These are phyloP conservation scores for Dinocampus coccinellae DNA, from an alignment of 2,888 invertebrate species.

Conservation along the genomic window DNA sequence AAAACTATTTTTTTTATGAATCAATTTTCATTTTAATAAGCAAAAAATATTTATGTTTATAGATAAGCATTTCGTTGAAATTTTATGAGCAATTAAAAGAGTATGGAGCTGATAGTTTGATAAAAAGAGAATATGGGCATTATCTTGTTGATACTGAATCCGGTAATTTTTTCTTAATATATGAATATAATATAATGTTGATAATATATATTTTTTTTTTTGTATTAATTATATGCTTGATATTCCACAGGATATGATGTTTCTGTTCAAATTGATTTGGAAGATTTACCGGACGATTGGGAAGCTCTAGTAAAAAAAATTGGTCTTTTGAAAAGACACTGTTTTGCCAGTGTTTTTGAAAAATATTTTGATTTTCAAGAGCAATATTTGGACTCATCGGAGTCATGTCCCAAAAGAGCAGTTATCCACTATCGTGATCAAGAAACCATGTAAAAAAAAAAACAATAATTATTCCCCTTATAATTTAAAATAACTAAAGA, in stretches of 20 bases:
- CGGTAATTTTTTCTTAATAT: constrained; percentile 72
- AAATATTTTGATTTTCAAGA: constrained; percentile 99
- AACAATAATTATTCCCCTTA: too few relatives aligned
- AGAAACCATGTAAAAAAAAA: constrained; percentile 89
- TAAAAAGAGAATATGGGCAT: constrained; percentile 92
- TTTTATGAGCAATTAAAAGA: constrained; percentile 98
- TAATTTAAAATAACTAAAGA: too few relatives aligned
- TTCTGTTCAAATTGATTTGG: constrained; percentile 92
- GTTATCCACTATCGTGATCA: constrained; percentile 99
- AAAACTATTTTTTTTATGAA: neutral
- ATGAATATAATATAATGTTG: neutral
- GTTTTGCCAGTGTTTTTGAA: constrained; percentile 99
- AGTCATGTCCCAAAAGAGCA: constrained; percentile 92
- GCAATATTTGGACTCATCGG: constrained; percentile 96
- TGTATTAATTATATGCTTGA: too few relatives aligned
- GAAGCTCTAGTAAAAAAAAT: constrained; percentile 91
- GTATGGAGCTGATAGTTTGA: constrained; percentile 96
- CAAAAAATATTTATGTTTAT: constrained; percentile 44
- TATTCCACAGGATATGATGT: constrained; percentile 87
- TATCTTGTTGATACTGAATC: constrained; percentile 88
- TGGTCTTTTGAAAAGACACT: constrained; percentile 95
- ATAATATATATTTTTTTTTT: neutral
- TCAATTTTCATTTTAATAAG: neutral
- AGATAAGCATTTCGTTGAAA: constrained; percentile 98
- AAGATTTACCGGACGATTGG: constrained; percentile 92